Evolutionary conservation across 2,888 invertebrate genomes (phyloP).

Genomic region (Erpobdella octoculata): DNA sequence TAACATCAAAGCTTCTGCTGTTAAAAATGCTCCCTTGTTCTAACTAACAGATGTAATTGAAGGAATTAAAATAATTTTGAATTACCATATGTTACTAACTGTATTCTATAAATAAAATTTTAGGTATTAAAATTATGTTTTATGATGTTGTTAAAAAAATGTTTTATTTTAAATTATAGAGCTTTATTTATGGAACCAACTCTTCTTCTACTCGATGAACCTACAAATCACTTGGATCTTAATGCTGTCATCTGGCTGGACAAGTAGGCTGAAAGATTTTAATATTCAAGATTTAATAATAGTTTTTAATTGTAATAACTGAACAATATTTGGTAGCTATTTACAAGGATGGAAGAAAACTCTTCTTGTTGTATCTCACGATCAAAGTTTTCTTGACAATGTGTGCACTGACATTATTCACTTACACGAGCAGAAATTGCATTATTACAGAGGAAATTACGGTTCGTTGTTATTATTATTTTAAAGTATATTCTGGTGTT

Average conservation of each 20-base stretch:
- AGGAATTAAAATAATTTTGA: background rate
- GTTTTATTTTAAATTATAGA: too few species aligned
- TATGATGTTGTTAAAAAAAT: background rate
- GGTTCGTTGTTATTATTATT: conserved; percentile 39
- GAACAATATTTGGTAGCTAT: conserved; percentile 60
- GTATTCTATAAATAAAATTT: background rate
- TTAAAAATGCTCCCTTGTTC: too few species aligned
- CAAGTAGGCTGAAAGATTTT: conserved; percentile 62
- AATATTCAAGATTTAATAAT: background rate
- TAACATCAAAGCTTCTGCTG: too few species aligned
- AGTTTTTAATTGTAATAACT: background rate
- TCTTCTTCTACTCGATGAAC: conserved; percentile 91
- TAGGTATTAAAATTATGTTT: background rate
- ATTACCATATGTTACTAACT: background rate
- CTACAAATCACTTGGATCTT: conserved; percentile 96
- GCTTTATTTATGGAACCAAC: conserved; percentile 95
- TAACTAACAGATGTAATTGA: too few species aligned
- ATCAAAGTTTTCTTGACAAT: conserved; percentile 97
- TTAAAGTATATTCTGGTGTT: too few species aligned
- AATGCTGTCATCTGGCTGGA: conserved; percentile 99
- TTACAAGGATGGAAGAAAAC: conserved; percentile 98
- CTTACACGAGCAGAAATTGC: conserved; percentile 82
- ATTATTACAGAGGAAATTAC: conserved; percentile 80
- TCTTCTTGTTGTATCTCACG: conserved; percentile 92
- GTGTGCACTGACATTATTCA: conserved; percentile 98